Evolutionary conservation across 2,797 vertebrate species (phyloP).

Genomic region (Peromyscus melanophrys): DNA sequence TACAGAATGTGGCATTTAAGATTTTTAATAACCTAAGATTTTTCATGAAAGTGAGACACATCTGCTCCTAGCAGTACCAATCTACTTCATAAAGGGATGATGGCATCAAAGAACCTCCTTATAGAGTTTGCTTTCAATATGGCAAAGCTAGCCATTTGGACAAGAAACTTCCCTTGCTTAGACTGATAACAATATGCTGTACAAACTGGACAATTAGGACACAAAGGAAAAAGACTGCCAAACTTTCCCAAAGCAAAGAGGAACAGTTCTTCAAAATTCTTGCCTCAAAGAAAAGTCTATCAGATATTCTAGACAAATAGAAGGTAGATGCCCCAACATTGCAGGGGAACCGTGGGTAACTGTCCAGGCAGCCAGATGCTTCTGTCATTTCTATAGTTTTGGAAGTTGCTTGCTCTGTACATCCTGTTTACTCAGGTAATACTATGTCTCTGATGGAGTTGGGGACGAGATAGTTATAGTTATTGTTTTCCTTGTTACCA

Average conservation of each 20-base stretch:
- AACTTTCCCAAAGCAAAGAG: neutral
- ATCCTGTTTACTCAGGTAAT: neutral
- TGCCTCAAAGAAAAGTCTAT: neutral
- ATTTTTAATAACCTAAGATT: neutral
- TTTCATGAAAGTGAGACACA: neutral
- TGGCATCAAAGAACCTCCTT: neutral
- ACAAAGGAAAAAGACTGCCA: neutral
- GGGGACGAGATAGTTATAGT: neutral
- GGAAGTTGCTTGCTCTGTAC: neutral
- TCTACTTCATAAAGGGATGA: neutral
- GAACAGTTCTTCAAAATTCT: neutral
- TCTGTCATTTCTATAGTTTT: neutral
- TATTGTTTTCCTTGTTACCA: too few relatives aligned
- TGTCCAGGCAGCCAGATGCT: neutral
- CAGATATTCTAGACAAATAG: neutral
- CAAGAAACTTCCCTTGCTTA: neutral
- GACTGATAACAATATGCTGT: neutral
- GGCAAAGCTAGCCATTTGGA: neutral
- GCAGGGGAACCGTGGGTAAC: neutral
- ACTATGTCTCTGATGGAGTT: neutral
- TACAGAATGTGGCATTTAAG: neutral
- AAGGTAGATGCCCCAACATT: neutral
- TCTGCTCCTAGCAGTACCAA: neutral
- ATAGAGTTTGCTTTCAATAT: neutral
- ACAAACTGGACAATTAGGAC: neutral